A percentile compares a stretch with the other conserved stretches of the same genome.
Conservation (phyloP, 2,797 vertebrate species). For the Furcifer pardalis region DNA sequence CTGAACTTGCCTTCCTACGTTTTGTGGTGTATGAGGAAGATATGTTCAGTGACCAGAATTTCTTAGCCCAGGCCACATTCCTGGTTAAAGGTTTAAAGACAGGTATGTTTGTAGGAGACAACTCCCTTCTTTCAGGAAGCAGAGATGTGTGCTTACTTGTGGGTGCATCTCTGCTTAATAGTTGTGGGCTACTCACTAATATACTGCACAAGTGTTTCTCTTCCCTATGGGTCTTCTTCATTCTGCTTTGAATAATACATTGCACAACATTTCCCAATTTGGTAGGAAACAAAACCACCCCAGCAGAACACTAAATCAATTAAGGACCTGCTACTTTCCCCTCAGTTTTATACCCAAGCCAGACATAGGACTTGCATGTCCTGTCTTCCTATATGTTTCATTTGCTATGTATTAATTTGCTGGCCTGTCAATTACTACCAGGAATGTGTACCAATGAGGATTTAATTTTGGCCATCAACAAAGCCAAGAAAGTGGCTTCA, state of each 20-base stretch:
- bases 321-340: not conserved
- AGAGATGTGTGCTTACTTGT: not conserved
- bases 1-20: constrained; percentile 92
- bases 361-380: not conserved
- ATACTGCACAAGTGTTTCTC: not conserved
- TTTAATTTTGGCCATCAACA: too few relatives aligned
- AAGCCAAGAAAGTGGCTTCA: too few relatives aligned
- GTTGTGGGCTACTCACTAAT: too few relatives aligned
- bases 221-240: not conserved
- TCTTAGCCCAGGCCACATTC: constrained; percentile 96
- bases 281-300: not conserved
- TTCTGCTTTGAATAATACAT: not conserved
- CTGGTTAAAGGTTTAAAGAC: constrained; percentile 92
- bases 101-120: constrained; percentile 75
- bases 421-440: too few relatives aligned
- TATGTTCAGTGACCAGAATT: constrained; percentile 99
- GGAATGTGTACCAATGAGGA: too few relatives aligned
- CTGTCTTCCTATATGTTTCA: not conserved
- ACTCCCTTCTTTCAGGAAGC: not conserved
- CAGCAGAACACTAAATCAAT: not conserved
- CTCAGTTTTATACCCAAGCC: not conserved
- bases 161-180: too few relatives aligned
- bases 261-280: not conserved
- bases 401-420: too few relatives aligned
- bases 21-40: constrained; percentile 99